A percentile compares a stretch with the other conserved stretches of the same genome.
Evolutionary conservation across 2,113 vertebrate species (phyloP).

Genomic region (pig (Sus scrofa)): T2T-Sscrofa CM000818.6:106179501-106180000

Average conservation of each 20-base stretch:
- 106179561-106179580: slow-evolving; percentile 61
- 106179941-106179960: slow-evolving; percentile 84
- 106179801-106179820: not conserved
- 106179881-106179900: slow-evolving; percentile 83
- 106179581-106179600: not conserved
- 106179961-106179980: slow-evolving; percentile 79
- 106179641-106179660: not conserved
- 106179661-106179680: rapidly evolving
- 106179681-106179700: not conserved
- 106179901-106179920: slow-evolving; percentile 79
- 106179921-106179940: slow-evolving; percentile 87
- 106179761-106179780: not conserved
- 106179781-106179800: not conserved
- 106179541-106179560: slow-evolving; percentile 81
- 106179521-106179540: slow-evolving; percentile 83
- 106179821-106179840: not conserved
- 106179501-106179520: slow-evolving; percentile 84
- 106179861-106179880: slow-evolving; percentile 82
- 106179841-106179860: slow-evolving; percentile 46
- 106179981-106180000: slow-evolving; percentile 51
- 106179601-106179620: slow-evolving; percentile 49
- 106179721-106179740: not conserved
- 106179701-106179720: slow-evolving; percentile 6
- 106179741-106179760: not conserved
- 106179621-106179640: not conserved